A percentile compares a stretch with the other conserved stretches of the same genome.
phyloP scores from a whole-genome alignment of 2,888 invertebrate genomes.

The Amblyjoppa fuscipennis region DNA sequence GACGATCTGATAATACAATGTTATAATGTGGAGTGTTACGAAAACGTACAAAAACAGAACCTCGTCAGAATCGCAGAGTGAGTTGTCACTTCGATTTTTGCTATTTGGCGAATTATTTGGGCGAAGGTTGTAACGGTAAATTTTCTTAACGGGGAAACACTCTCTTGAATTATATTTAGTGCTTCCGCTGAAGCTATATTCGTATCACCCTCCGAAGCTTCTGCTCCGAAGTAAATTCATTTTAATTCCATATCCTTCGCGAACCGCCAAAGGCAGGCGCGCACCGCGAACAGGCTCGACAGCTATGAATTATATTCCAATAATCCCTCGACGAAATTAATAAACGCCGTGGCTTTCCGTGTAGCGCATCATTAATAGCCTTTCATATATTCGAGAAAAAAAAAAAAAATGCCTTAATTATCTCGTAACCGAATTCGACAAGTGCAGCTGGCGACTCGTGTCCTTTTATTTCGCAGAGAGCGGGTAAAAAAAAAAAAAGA shows the following conservation, averaged over 20 bases:
- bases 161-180: conserved; percentile 28
- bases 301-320: conserved; percentile 41
- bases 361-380: background rate
- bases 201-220: background rate
- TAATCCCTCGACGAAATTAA: conserved; percentile 36
- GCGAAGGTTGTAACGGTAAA: background rate
- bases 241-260: conserved; percentile 39
- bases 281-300: conserved; percentile 12
- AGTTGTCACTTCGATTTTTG: background rate
- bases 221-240: conserved; percentile 26
- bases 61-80: background rate
- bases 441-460: background rate
- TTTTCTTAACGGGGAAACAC: conserved; percentile 12
- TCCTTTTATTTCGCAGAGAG: background rate
- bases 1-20: background rate
- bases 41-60: background rate
- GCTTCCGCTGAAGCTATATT: background rate
- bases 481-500: background rate
- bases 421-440: background rate
- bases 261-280: conserved; percentile 20
- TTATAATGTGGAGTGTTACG: background rate
- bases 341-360: background rate
- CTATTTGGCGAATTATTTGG: background rate
- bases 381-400: background rate
- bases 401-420: background rate